Conservation (phyloP, 2,113 vertebrate genomes). For the Myiopsitta monachus region DNA sequence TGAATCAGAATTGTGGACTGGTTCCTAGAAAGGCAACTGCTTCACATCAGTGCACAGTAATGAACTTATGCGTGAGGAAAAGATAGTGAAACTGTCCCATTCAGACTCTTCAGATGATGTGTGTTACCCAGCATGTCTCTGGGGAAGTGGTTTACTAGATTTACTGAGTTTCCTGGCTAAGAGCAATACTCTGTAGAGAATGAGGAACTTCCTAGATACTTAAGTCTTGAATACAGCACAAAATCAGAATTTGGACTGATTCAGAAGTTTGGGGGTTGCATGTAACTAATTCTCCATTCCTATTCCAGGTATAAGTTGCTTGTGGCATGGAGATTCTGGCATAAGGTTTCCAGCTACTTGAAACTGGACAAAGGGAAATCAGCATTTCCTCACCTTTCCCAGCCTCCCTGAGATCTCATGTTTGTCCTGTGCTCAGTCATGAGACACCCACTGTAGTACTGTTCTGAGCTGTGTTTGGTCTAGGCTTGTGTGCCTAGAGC, state of each 20-base stretch:
- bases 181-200: background rate
- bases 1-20: background rate
- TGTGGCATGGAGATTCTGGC: background rate
- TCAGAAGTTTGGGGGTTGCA: background rate
- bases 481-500: background rate
- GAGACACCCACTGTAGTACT: background rate
- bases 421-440: background rate
- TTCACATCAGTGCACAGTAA: background rate
- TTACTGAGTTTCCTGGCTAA: background rate
- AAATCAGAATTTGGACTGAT: background rate
- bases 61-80: background rate
- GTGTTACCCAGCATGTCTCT: background rate
- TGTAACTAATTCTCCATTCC: conserved; percentile 17
- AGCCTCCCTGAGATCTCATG: background rate
- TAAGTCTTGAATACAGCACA: background rate
- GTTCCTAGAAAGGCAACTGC: background rate
- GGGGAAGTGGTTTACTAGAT: background rate
- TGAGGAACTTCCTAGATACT: background rate
- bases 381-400: background rate
- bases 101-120: background rate
- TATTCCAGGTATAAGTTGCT: conserved; percentile 41
- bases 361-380: background rate
- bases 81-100: background rate
- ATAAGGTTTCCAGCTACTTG: background rate
- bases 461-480: background rate